These are phyloP conservation scores for Lathronympha strigana DNA, from an alignment of 2,888 invertebrate genomes.

Conservation along the genomic window DNA sequence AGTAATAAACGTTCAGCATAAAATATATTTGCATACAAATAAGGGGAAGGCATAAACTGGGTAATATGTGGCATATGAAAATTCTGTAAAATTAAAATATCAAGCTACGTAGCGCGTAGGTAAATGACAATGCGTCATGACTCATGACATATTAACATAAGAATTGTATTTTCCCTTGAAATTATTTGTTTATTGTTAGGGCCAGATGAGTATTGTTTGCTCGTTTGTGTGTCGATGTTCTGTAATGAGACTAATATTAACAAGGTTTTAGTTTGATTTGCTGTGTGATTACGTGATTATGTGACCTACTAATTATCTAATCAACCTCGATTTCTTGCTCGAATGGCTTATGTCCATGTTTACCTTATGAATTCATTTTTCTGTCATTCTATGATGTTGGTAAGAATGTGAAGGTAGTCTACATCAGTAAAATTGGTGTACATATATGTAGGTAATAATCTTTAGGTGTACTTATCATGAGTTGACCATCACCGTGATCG, in stretches of 20 bases:
- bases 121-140: slow-evolving; percentile 51
- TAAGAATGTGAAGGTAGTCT: slow-evolving; percentile 5
- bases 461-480: too few species aligned
- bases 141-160: slow-evolving; percentile 58
- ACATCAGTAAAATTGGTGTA: background rate
- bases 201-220: slow-evolving; percentile 17
- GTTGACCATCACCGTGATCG: too few species aligned
- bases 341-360: slow-evolving; percentile 21
- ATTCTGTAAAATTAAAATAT: slow-evolving; percentile 55
- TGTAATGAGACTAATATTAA: slow-evolving; percentile 38
- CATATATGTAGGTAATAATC: too few species aligned
- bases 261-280: slow-evolving; percentile 36
- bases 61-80: slow-evolving; percentile 52
- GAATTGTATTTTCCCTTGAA: slow-evolving; percentile 58
- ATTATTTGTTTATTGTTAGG: slow-evolving; percentile 50
- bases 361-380: slow-evolving; percentile 6
- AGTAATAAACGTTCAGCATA: slow-evolving; percentile 43
- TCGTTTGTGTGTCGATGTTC: slow-evolving; percentile 28
- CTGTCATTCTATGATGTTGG: background rate
- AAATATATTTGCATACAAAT: slow-evolving; percentile 41
- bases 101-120: slow-evolving; percentile 48
- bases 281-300: slow-evolving; percentile 29
- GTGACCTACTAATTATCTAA: slow-evolving; percentile 41
- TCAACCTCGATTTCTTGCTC: slow-evolving; percentile 27
- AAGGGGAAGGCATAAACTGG: slow-evolving; percentile 37